Conservation (phyloP, 2,113 vertebrate species). For the Nesogale talazaci region DNA sequence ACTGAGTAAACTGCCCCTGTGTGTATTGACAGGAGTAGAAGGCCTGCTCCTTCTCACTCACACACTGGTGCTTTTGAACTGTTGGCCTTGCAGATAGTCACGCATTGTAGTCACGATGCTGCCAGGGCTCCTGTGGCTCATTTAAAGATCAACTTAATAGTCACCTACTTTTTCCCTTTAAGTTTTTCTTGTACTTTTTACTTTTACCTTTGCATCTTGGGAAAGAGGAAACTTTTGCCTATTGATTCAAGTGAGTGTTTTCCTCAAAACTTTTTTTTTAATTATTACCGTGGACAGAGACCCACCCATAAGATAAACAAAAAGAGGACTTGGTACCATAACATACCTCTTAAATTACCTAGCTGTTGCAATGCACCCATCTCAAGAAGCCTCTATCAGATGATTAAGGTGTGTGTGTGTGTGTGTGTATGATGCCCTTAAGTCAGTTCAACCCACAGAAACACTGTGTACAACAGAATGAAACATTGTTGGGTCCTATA, state of each 20-base stretch:
- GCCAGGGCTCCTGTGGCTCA: not conserved
- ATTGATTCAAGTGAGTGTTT: not conserved
- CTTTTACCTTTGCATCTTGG: not conserved
- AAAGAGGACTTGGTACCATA: not conserved
- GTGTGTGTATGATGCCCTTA: too few relatives aligned
- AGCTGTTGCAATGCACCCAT: too few relatives aligned
- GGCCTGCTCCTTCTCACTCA: too few relatives aligned
- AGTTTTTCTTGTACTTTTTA: not conserved
- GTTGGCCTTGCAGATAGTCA: too few relatives aligned
- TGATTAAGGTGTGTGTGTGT: too few relatives aligned
- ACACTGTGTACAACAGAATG: too few relatives aligned
- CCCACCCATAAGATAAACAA: not conserved
- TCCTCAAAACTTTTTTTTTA: not conserved
- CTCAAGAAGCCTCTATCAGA: not conserved
- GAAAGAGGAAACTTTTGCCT: not conserved
- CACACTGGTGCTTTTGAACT: too few relatives aligned
- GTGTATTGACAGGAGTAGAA: too few relatives aligned
- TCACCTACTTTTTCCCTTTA: not conserved
- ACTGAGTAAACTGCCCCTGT: too few relatives aligned
- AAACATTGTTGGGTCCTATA: too few relatives aligned
- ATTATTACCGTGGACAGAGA: not conserved
- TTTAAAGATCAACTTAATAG: constrained; percentile 16
- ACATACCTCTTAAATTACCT: not conserved
- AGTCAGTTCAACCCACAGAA: too few relatives aligned
- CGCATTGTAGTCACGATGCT: too few relatives aligned